Percentiles rank a stretch among this genome's conserved stretches.
These are phyloP conservation scores for Eulemur mongoz DNA, from an alignment of 2,797 vertebrate species.

Conservation along the genomic window DNA sequence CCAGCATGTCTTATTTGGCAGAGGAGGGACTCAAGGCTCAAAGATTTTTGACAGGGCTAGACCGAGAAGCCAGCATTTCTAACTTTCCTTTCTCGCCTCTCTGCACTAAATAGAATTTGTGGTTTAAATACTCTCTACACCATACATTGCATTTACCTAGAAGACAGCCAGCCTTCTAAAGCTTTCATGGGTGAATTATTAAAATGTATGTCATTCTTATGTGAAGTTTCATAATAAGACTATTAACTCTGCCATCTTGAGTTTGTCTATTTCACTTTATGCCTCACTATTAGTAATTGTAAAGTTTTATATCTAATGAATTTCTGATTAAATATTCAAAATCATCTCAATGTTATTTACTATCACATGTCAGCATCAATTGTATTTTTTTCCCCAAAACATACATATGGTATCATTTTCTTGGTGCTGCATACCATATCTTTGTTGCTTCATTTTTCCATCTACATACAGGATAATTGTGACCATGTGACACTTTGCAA, in stretches of 20 bases:
- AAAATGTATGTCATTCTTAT: background rate
- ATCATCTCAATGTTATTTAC: background rate
- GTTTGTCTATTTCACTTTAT: background rate
- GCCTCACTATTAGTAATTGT: background rate
- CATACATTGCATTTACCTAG: background rate
- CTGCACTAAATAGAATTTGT: background rate
- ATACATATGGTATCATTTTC: slow-evolving; percentile 15
- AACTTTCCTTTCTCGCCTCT: background rate
- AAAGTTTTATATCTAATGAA: slow-evolving; percentile 19
- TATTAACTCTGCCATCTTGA: background rate
- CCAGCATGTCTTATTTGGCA: background rate
- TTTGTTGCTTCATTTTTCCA: slow-evolving; percentile 38
- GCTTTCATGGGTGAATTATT: background rate
- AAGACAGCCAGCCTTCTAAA: background rate
- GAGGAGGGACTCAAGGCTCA: background rate
- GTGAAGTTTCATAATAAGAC: too few relatives aligned
- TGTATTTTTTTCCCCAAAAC: background rate
- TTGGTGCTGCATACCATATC: background rate
- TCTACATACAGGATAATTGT: slow-evolving; percentile 28
- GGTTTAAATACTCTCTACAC: background rate
- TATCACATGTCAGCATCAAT: background rate
- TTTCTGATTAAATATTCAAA: background rate
- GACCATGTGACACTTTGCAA: slow-evolving; percentile 26
- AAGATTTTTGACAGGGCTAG: background rate
- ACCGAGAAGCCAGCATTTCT: background rate